These are phyloP conservation scores for Helleia helle DNA, from an alignment of 2,888 invertebrate genomes.

Conservation along the genomic window DNA sequence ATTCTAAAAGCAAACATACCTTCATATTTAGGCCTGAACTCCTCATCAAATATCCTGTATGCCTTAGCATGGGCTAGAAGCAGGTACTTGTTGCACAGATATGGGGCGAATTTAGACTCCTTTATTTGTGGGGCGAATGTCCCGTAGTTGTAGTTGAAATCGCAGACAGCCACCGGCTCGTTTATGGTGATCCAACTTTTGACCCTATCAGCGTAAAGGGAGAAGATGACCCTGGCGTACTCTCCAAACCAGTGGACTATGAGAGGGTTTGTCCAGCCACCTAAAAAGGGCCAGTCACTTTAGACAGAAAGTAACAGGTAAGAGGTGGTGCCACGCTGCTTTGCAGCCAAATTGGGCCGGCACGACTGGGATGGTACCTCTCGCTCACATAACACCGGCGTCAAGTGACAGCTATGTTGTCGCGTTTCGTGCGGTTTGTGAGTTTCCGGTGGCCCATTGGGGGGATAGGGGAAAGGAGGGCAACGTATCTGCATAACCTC, in stretches of 20 bases:
- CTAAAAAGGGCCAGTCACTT: constrained; percentile 24
- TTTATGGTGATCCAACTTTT: constrained; percentile 76
- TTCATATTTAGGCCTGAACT: constrained; percentile 54
- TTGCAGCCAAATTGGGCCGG: no score
- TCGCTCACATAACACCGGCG: no score
- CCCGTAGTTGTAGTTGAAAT: constrained; percentile 38
- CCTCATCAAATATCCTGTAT: constrained; percentile 66
- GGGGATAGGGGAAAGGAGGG: no score
- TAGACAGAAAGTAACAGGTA: not conserved
- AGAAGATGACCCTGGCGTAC: constrained; percentile 36
- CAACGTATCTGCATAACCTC: no score
- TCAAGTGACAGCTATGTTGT: no score
- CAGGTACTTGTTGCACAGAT: constrained; percentile 69
- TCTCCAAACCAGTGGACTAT: constrained; percentile 35
- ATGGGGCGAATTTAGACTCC: constrained; percentile 53
- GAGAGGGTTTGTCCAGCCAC: constrained; percentile 77
- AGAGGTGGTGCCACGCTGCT: no score
- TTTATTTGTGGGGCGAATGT: constrained; percentile 36
- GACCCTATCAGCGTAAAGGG: constrained; percentile 73
- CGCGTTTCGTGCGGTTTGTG: no score
- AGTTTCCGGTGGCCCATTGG: no score
- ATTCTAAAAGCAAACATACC: constrained; percentile 46
- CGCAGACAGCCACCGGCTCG: constrained; percentile 54
- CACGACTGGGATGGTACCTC: no score
- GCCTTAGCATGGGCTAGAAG: constrained; percentile 75